Evolutionary conservation across 2,888 invertebrate species (phyloP), one percentile per base, ranked within the genome.

Genomic region (Sisyra nigra): DNA sequence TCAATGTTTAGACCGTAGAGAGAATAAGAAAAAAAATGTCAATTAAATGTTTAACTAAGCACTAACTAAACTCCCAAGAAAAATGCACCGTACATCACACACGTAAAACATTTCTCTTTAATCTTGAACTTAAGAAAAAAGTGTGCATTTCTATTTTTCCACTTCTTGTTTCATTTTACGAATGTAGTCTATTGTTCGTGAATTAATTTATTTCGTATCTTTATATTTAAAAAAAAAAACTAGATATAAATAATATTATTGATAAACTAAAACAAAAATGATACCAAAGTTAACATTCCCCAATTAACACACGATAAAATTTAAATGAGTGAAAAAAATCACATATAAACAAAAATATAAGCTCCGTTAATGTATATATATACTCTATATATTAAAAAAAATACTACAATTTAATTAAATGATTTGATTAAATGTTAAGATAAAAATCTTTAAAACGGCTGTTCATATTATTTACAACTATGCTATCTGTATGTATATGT

Each of bases 221-320:
- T 55, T 54, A 55, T 52, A 55, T 54, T 55, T 56, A 53, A 53
- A 55, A 55, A 53, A 51, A 47, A 49, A 46, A 48, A 3, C 51
- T 53, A 53, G 35, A 38, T 34, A 41, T 44, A 40, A 40, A 44
- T 36, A 40, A 39, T 46, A 44, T 44, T 37, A 42, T 42, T 44
- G 51, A 59, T 59, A 61, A 61, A 59, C 9, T 34, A 35, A 60
- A 62, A 59, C 59, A 58, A 61, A 47, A 60, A 58, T 62, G 60
- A 75, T 76, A 74, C 76, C 76, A 76, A 76, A 76, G 76, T 74
- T 73, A 74, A 76, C 75, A 76, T 76, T 76, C 76, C 76, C 74
- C 70, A n/a, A n/a, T 72, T 62, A 63, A 59, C 61, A 40, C 15
- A 30, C n/a, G n/a, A n/a, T n/a, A 31, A 40, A 8, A 11, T 2